Base-by-base conservation (phyloP, 2,888 invertebrate genomes). In the Eupelmus urozonus region DNA sequence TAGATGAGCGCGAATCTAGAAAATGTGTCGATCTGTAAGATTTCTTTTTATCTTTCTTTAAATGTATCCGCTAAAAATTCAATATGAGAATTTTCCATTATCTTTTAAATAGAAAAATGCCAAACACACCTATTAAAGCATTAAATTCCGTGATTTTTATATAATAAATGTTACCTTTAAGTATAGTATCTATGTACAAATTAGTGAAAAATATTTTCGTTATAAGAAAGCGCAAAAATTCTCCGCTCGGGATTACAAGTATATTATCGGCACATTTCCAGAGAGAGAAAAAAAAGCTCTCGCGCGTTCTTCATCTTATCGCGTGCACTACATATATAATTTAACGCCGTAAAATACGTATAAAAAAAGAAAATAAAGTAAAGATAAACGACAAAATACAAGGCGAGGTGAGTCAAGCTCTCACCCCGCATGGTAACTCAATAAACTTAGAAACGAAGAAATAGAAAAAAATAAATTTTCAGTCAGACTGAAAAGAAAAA, bases 401-500 rank as follows among this genome's bases (percentile, higher is more conserved):
- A 66, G 66, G 42, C 53, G 70, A 66, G 53, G 25, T 29, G 57
- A 53, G 34, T 23, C 1, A 20, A n/a, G n/a, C n/a, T n/a, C 57
- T 70, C 63, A 74, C 74, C 62, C 75, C 74, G 53, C 55, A 18
- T 78, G 77, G 80, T 77, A 80, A 80, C 77, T 80, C 70, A 80
- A 75, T 71, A 71, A 80, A 76, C 69, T 78, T 80, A 80, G 29
- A 69, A 75, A 73, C 63, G 62, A 80, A 77, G 29, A 60, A 57
- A 62, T 49, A 49, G 23, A 80, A 75, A 74, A 72, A 55, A 75
- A 49, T 49, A 49, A 16, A 27, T 57, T 71, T 66, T 77, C 80
- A 80, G 74, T 80, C n/a, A 70, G 25, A 80, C 77, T 75, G 80
- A 80, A 76, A 76, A 73, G n/a, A n/a, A 76, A 76, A 76, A 65